Conservation (phyloP, 2,888 invertebrate species). For the Empis stercorea region DNA sequence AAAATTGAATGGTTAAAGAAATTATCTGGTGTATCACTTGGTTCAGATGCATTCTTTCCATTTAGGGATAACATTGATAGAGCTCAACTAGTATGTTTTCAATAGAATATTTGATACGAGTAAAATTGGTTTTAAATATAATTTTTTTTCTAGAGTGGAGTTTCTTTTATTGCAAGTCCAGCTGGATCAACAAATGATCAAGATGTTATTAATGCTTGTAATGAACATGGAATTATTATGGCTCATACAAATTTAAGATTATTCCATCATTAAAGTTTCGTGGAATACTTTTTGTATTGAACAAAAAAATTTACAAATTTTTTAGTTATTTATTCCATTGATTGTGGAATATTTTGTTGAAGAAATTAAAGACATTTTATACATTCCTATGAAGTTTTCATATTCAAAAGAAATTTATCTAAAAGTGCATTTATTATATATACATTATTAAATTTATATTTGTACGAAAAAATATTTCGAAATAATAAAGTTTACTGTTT, state of each 20-base stretch:
- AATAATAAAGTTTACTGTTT: too few species aligned
- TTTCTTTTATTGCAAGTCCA: constrained; percentile 85
- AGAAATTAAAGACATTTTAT: too few species aligned
- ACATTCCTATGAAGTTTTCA: too few species aligned
- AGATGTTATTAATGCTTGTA: constrained; percentile 78
- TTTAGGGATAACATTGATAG: constrained; percentile 95
- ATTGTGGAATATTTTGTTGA: too few species aligned
- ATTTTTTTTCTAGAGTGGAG: constrained; percentile 64
- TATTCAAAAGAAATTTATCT: too few species aligned
- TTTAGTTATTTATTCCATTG: too few species aligned
- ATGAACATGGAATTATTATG: constrained; percentile 77
- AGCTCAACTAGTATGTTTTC: constrained; percentile 58
- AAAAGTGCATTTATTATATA: too few species aligned
- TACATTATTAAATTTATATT: too few species aligned
- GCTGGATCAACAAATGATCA: constrained; percentile 89
- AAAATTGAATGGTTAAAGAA: constrained; percentile 53
- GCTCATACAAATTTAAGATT: constrained; percentile 81
- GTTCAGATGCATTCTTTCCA: constrained; percentile 97
- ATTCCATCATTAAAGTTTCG: constrained; percentile 69
- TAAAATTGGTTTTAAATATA: neutral
- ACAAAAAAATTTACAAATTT: too few species aligned
- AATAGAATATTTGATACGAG: neutral
- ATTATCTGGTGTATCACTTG: constrained; percentile 68
- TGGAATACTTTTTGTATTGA: too few species aligned
- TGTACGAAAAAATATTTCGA: too few species aligned